Conservation (phyloP, 23 tunicate species). For the Ascidia mentula region DNA sequence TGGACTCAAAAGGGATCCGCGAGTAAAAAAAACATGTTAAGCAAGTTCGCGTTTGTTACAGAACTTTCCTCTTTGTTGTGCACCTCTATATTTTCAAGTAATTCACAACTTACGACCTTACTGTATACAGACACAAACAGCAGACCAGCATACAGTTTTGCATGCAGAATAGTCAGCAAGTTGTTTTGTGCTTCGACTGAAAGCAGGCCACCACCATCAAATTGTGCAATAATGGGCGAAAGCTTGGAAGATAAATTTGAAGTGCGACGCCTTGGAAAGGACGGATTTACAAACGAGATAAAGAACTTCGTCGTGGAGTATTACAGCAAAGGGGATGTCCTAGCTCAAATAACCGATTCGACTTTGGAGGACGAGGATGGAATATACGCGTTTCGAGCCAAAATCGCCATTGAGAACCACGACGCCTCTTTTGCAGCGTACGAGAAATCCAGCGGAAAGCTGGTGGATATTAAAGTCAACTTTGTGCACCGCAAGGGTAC, state of each 20-base stretch:
- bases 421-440: neutral
- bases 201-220: too few relatives aligned
- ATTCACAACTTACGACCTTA: too few relatives aligned
- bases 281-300: neutral
- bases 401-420: neutral
- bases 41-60: too few relatives aligned
- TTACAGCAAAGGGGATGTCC: neutral
- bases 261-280: neutral
- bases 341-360: neutral
- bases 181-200: too few relatives aligned
- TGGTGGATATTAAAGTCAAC: neutral
- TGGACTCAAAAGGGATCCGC: too few relatives aligned
- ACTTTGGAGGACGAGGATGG: conserved; percentile 2
- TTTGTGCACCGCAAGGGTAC: neutral
- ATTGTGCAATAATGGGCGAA: neutral
- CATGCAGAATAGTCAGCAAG: too few relatives aligned
- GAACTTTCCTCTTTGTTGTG: too few relatives aligned
- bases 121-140: too few relatives aligned
- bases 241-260: neutral
- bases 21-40: too few relatives aligned
- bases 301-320: neutral
- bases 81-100: too few relatives aligned
- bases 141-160: too few relatives aligned
- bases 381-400: neutral
- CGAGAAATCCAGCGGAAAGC: neutral